phyloP scores from a whole-genome alignment of 2,113 vertebrate genomes.

The Furnarius figulus region DNA sequence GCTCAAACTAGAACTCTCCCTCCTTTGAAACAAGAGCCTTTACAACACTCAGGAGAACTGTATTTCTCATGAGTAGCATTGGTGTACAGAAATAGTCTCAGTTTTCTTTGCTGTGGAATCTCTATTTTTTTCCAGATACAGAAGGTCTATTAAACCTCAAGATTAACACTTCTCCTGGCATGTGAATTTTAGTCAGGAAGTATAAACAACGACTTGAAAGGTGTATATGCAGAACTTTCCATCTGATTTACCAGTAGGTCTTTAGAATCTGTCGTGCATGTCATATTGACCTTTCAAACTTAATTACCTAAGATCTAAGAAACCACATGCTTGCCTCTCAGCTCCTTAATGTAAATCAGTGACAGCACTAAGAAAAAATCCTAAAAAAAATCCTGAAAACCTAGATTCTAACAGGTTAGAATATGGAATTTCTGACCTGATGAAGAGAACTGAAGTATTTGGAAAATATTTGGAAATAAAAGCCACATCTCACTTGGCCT shows the following conservation, averaged over 20 bases:
- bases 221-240: neutral
- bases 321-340: neutral
- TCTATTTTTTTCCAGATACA: neutral
- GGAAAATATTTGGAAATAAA: neutral
- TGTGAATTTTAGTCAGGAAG: conserved; percentile 50
- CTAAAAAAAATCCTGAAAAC: neutral
- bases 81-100: neutral
- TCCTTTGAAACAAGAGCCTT: conserved; percentile 36
- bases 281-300: conserved; percentile 39
- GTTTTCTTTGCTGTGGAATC: neutral
- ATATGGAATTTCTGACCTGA: neutral
- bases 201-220: conserved; percentile 53
- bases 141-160: conserved; percentile 26
- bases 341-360: neutral
- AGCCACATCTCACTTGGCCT: neutral
- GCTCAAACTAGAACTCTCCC: neutral
- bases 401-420: neutral
- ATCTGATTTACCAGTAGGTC: conserved; percentile 42
- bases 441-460: neutral
- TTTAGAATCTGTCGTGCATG: conserved; percentile 35
- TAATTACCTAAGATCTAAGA: conserved; percentile 40
- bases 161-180: conserved; percentile 1
- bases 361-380: neutral
- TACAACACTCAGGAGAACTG: neutral
- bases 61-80: neutral